A percentile compares a stretch with the other conserved stretches of the same genome.
Conservation (phyloP, 2,797 vertebrate species). For the Epinephelus malabaricus region DNA sequence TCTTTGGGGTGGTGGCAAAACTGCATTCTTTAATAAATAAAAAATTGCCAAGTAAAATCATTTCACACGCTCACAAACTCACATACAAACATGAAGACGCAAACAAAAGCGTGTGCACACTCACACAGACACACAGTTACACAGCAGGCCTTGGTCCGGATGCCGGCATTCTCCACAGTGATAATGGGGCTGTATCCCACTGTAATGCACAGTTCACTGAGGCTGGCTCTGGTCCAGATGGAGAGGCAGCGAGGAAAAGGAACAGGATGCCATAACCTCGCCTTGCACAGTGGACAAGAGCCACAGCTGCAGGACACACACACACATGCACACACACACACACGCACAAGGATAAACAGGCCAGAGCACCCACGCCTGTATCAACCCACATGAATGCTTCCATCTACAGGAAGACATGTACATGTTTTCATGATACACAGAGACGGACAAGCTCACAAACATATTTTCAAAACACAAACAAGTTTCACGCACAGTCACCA, state of each 20-base stretch:
- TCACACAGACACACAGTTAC: slow-evolving; percentile 21
- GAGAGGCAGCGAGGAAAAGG: slow-evolving; percentile 75
- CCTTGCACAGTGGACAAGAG: slow-evolving; percentile 71
- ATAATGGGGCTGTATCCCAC: slow-evolving; percentile 70
- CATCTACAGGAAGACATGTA: slow-evolving; percentile 17
- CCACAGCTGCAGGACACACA: slow-evolving; percentile 73
- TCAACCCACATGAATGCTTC: slow-evolving; percentile 63
- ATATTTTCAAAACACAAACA: too few relatives aligned
- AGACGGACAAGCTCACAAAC: background rate
- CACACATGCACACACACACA: slow-evolving; percentile 49
- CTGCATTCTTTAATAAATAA: background rate
- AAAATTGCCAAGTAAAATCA: background rate
- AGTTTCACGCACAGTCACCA: background rate
- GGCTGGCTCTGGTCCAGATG: slow-evolving; percentile 71
- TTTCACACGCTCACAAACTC: background rate
- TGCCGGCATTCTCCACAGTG: slow-evolving; percentile 62
- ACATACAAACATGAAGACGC: background rate
- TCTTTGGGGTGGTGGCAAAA: background rate
- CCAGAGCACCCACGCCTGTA: slow-evolving; percentile 59
- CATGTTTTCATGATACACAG: background rate
- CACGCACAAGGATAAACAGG: slow-evolving; percentile 34
- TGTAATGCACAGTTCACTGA: slow-evolving; percentile 72
- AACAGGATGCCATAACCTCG: slow-evolving; percentile 81
- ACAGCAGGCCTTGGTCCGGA: slow-evolving; percentile 59
- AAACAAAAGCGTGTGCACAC: background rate